Evolutionary conservation across 2,113 vertebrate species (phyloP).

Genomic region (Rana temporaria): DNA sequence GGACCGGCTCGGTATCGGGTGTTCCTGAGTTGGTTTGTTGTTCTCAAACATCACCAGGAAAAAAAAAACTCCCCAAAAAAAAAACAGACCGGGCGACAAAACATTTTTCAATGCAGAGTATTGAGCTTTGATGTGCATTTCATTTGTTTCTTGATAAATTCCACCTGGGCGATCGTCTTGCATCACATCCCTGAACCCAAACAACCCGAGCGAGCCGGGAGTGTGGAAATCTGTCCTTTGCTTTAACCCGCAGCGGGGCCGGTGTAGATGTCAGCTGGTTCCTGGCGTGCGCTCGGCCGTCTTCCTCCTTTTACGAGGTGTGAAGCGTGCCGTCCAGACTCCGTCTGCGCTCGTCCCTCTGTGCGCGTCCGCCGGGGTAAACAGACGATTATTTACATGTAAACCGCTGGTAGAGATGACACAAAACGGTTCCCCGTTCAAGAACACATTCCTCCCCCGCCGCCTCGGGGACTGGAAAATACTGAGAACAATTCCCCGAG

Average conservation of each 20-base stretch:
- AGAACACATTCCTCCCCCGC: background rate
- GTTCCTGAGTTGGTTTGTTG: too few species aligned
- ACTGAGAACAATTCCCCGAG: background rate
- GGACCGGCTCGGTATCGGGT: too few species aligned
- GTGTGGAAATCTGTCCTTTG: background rate
- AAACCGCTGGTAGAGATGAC: background rate
- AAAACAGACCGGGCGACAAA: too few species aligned
- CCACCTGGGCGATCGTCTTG: too few species aligned
- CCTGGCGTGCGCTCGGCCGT: background rate
- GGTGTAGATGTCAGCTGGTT: conserved; percentile 19
- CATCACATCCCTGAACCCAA: background rate
- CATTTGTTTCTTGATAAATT: too few species aligned
- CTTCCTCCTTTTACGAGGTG: conserved; percentile 43
- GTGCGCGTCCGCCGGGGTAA: conserved; percentile 21
- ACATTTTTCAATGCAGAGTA: too few species aligned
- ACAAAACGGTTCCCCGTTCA: background rate
- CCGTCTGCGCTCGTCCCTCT: conserved; percentile 20
- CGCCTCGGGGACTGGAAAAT: background rate
- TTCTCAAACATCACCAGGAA: too few species aligned
- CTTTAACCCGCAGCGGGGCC: conserved; percentile 16
- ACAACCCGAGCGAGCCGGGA: background rate
- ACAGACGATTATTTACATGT: conserved; percentile 34
- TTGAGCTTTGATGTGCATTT: too few species aligned
- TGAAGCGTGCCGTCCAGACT: conserved; percentile 46
- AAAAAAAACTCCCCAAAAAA: too few species aligned